Conservation (phyloP, 2,888 invertebrate species). For the Scotopteryx bipunctaria region DNA sequence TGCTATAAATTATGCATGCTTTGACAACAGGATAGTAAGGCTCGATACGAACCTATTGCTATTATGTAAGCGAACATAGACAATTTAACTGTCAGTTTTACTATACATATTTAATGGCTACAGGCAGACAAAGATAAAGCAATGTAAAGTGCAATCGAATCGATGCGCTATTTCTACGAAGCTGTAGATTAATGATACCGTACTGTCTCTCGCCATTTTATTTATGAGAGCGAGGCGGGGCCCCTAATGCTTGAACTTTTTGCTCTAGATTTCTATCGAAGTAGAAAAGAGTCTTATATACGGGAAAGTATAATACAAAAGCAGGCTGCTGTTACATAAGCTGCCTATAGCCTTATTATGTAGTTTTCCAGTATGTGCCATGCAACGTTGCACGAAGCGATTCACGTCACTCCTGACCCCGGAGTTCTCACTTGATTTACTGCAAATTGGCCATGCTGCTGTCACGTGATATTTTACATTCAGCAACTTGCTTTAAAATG, state of each 20-base stretch:
- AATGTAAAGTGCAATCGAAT: conserved; percentile 23
- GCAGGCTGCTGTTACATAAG: conserved; percentile 13
- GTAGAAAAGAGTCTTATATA: background rate
- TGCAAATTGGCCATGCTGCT: conserved; percentile 56
- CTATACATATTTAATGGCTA: conserved; percentile 12
- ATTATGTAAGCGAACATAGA: background rate
- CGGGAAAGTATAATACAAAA: background rate
- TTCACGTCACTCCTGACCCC: conserved; percentile 42
- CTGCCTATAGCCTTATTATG: background rate
- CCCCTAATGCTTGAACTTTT: conserved; percentile 14
- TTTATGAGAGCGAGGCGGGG: conserved; percentile 17
- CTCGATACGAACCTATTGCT: background rate
- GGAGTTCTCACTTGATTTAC: conserved; percentile 53
- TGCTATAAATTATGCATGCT: background rate
- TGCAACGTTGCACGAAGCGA: conserved; percentile 35
- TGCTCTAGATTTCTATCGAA: background rate
- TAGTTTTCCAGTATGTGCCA: conserved; percentile 11
- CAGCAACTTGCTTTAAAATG: conserved; percentile 14
- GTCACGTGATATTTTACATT: conserved; percentile 29
- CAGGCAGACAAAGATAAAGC: conserved; percentile 13
- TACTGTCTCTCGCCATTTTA: conserved; percentile 23
- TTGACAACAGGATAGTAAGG: background rate
- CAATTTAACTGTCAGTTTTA: conserved; percentile 2
- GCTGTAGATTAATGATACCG: conserved; percentile 24
- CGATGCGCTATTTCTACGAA: conserved; percentile 29